Evolutionary conservation across 2,888 invertebrate species (phyloP), one percentile per base, ranked within the genome.

Genomic region (Cactoblastis cactorum): DNA sequence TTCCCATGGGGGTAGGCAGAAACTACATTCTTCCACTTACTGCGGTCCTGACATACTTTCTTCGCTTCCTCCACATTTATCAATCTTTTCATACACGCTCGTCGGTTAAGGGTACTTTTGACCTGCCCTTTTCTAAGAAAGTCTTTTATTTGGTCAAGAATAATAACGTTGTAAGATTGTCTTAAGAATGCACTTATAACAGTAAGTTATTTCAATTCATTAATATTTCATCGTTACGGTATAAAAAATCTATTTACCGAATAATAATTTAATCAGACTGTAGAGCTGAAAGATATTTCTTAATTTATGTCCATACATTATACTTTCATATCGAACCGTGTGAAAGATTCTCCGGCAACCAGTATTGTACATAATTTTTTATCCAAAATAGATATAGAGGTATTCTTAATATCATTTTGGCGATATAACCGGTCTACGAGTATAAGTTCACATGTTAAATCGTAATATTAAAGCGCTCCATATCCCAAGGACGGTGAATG

Each of bases 401-500:
- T 39, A 32, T 39, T 39, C 28, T 32, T 32, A 49, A 28, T 28
- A 49, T 8, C 38, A 32, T 49, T 18, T 38, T 34, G 33, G 22
- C 24, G 19, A 28, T 37, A 11, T 41, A 49, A 49, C 41, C 12
- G 12, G 39, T 49, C 41, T 15, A 33, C n/a, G 34, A 41, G 41
- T 19, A 33, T 18, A 41, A 34, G 14, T 34, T 49, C 49, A 39
- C 34, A 49, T 15, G 41, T 33, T n/a, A 49, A 41, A 48, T 22
- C n/a, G 39, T 32, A 32, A 39, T 33, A 39, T 39, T 6, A 28
- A 22, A 18, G n/a, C 39, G 41, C 41, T 41, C 41, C n/a, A 48
- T 28, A 34, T 49, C 14, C 41, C 41, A 49, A 49, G 49, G 49
- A 19, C 49, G 41, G 41, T 49, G 41, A 38, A 38, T 43, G 33